These are phyloP conservation scores for Listrodromus nycthemerus DNA, from an alignment of 2,888 invertebrate genomes.

Conservation along the genomic window DNA sequence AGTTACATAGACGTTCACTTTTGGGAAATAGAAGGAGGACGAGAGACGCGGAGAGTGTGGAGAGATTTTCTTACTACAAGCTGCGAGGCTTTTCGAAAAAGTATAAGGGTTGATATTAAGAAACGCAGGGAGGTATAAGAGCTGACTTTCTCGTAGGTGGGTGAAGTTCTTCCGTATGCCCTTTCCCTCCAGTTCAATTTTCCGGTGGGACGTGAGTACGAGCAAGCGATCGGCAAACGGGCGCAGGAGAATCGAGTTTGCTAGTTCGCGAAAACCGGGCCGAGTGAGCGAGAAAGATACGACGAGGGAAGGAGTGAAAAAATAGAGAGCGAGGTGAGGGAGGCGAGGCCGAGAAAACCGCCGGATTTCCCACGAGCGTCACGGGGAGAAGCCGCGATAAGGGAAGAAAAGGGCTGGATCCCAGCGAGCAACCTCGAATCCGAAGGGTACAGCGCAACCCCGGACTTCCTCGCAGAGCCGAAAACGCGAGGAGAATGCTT, in stretches of 20 bases:
- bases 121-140: slow-evolving; percentile 14
- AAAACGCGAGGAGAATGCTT: slow-evolving; percentile 59
- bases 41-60: not conserved
- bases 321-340: not conserved
- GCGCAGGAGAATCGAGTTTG: not conserved
- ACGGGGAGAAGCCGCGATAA: slow-evolving; percentile 43
- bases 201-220: slow-evolving; percentile 51
- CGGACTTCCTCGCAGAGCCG: slow-evolving; percentile 22
- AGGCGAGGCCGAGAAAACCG: slow-evolving; percentile 40
- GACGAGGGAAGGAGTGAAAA: not conserved
- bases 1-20: not conserved
- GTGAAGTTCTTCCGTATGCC: slow-evolving; percentile 28
- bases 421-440: slow-evolving; percentile 10
- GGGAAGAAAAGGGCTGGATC: slow-evolving; percentile 5
- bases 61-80: not conserved
- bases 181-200: slow-evolving; percentile 65
- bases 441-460: slow-evolving; percentile 28
- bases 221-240: slow-evolving; percentile 42
- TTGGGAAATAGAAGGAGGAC: not conserved
- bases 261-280: not conserved
- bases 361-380: slow-evolving; percentile 59
- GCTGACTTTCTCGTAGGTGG: slow-evolving; percentile 19
- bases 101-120: slow-evolving; percentile 32
- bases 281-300: not conserved
- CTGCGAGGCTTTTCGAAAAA: slow-evolving; percentile 7